Conservation (phyloP, 2,888 invertebrate genomes). For the Drosophila flavopinicola region DNA sequence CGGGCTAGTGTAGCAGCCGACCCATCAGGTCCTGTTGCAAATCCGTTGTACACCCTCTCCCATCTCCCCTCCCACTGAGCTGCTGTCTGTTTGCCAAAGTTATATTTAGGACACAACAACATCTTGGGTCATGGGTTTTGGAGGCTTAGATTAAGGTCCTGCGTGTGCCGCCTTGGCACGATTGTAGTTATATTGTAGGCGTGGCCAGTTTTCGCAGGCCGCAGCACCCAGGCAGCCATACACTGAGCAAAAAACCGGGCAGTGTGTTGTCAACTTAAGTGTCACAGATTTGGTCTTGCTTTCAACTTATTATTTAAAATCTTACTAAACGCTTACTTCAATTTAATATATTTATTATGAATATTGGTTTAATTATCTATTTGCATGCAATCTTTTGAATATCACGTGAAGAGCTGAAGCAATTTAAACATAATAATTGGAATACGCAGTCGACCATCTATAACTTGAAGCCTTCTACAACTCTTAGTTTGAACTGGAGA, state of each 20-base stretch:
- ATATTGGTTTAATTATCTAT: too few relatives aligned
- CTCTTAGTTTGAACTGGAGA: too few relatives aligned
- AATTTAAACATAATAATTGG: too few relatives aligned
- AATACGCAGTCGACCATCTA: too few relatives aligned
- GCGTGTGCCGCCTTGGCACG: slow-evolving; percentile 18
- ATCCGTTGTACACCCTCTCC: slow-evolving; percentile 36
- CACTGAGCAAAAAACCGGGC: slow-evolving; percentile 32
- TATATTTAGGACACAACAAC: slow-evolving; percentile 59
- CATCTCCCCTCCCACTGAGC: neutral
- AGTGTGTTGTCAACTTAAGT: too few relatives aligned
- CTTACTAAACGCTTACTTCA: too few relatives aligned
- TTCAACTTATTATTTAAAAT: too few relatives aligned
- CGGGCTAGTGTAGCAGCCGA: slow-evolving; percentile 29
- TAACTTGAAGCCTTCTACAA: too few relatives aligned
- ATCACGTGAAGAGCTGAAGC: too few relatives aligned
- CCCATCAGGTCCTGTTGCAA: slow-evolving; percentile 27
- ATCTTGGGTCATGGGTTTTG: slow-evolving; percentile 44
- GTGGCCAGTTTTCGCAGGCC: slow-evolving; percentile 7
- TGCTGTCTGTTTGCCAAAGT: slow-evolving; percentile 33
- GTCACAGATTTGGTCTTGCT: too few relatives aligned
- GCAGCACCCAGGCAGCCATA: slow-evolving; percentile 5
- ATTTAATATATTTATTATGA: too few relatives aligned
- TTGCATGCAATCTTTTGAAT: too few relatives aligned
- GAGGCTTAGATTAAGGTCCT: slow-evolving; percentile 46
- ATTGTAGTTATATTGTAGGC: slow-evolving; percentile 30